Base-by-base conservation (phyloP, 2,888 invertebrate genomes). In the Apotomis capreana region DNA sequence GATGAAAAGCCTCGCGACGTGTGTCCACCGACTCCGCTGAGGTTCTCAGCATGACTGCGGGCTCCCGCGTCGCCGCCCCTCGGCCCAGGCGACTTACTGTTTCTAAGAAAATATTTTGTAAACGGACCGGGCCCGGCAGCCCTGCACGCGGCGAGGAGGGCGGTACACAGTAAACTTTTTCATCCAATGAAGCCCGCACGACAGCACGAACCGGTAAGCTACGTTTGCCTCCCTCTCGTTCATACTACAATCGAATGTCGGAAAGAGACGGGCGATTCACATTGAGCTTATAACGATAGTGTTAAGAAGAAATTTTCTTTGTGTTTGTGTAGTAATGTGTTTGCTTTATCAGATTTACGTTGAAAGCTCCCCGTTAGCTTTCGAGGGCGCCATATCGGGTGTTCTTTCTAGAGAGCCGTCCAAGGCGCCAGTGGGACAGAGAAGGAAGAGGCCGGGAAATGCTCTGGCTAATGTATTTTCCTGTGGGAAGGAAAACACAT, bases 401-500 rank as follows among this genome's bases (percentile, higher is more conserved):
- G 77, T 86, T 85, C 81, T 82, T 77, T 91, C 86, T 74, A 69
- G 61, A 76, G 40, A 52, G 70, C 36, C 51, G 73, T 40, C 10
- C 40, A 44, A 55, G 9, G 64, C 46, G 63, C 57, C 44, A 12
- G 89, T 78, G 80, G 26, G 84, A 91, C 62, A 79, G 83, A 78
- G 90, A 91, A 55, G 75, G 78, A 55, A 15, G 76, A 78, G 76
- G 73, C 74, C 87, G 89, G 92, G 87, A 92, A 92, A 92, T 92
- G 91, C 89, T 88, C 83, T 81, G 84, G 88, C 91, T 92, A 92
- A 92, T 92, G 89, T 91, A 89, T 92, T 93, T 93, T 92, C 92
- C 92, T 92, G 90, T 91, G 92, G 91, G 92, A 92, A 92, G 89
- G 85, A 92, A 93, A 93, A 93, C 93, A 93, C 91, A 91, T 93